Evolutionary conservation across 2,888 invertebrate species (phyloP), one percentile per base, ranked within the genome.

Genomic region (Scaptomyza parva): DNA sequence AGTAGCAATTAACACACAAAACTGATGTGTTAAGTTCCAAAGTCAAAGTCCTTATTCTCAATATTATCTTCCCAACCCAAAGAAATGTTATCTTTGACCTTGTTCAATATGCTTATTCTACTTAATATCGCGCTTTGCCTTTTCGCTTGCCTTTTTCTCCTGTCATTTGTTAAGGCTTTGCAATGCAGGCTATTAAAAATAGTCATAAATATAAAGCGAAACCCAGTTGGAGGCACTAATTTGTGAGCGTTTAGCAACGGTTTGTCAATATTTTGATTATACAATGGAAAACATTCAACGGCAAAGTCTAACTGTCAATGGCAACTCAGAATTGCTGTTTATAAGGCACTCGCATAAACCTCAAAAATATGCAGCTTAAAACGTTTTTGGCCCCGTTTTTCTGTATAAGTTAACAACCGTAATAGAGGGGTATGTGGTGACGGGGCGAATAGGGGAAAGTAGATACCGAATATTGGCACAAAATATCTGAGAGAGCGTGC

Each of bases 391-490:
- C 82, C 79, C 79, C 71, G 51, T 77, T 82, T 85, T 37, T 82
- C 82, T 37, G 20, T 18, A 26, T 9, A 64, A 80, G 82, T 82
- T 82, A 86, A 82, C 83, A 82, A 86, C 86, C 82, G 52, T 20
- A 8, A 28, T 9, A 24, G 18, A 47, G 48, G 37, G 24, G 8
- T n/a, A n/a, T n/a, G n/a, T 24, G 8, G 30, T 1, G 24, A 5
- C 14, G 24, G 8, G 28, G 39, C 8, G 39, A 17, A n/a, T n/a
- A n/a, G 1, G 41, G 20, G 14, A 33, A 3, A 20, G 30, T 5
- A 20, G 39, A 28, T 14, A 51, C 12, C 61, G 55, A 71, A 75
- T 82, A 85, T 82, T 77, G 75, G 77, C 77, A 85, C 82, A 79
- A 64, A 77, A 33, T 58, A 60, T 65, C 47, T 60, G 76, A 72